A percentile compares a stretch with the other conserved stretches of the same genome.
These are phyloP conservation scores for Notodonta ziczac DNA, from an alignment of 2,888 invertebrate species.

Conservation along the genomic window DNA sequence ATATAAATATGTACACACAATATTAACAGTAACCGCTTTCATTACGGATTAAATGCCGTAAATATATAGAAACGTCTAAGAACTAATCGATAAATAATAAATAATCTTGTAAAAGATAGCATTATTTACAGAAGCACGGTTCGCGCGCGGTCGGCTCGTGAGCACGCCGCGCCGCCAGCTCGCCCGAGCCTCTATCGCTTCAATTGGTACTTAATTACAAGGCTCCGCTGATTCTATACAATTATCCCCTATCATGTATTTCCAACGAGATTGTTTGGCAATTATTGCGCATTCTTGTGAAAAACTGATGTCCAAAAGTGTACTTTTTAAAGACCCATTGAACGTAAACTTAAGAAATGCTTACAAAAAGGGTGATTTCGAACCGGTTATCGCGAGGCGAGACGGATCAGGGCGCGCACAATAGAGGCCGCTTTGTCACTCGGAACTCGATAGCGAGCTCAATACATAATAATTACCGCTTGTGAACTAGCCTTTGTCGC, in stretches of 20 bases:
- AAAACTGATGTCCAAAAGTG: constrained; percentile 34
- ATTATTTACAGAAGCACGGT: constrained; percentile 80
- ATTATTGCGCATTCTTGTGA: constrained; percentile 18
- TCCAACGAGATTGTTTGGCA: constrained; percentile 19
- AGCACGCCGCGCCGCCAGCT: constrained; percentile 41
- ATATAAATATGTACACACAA: constrained; percentile 54
- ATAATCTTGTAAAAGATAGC: constrained; percentile 76
- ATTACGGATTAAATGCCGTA: constrained; percentile 48
- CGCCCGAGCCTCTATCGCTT: constrained; percentile 42
- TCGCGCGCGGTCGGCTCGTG: constrained; percentile 53
- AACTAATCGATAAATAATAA: constrained; percentile 80
- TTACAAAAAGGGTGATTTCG: constrained; percentile 63
- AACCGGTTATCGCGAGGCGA: constrained; percentile 61
- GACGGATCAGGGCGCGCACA: constrained; percentile 58
- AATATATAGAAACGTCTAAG: constrained; percentile 53
- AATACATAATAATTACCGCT: constrained; percentile 70
- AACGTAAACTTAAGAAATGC: constrained; percentile 52
- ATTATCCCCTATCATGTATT: constrained; percentile 56
- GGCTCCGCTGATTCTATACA: constrained; percentile 59
- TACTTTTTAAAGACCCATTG: constrained; percentile 47
- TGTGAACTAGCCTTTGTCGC: constrained; percentile 69
- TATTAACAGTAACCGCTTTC: constrained; percentile 56
- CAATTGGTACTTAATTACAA: constrained; percentile 48
- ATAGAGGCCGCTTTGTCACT: constrained; percentile 53
- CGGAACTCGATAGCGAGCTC: constrained; percentile 57